Evolutionary conservation across 2,113 vertebrate genomes (phyloP).

Genomic region (Chionis minor): DNA sequence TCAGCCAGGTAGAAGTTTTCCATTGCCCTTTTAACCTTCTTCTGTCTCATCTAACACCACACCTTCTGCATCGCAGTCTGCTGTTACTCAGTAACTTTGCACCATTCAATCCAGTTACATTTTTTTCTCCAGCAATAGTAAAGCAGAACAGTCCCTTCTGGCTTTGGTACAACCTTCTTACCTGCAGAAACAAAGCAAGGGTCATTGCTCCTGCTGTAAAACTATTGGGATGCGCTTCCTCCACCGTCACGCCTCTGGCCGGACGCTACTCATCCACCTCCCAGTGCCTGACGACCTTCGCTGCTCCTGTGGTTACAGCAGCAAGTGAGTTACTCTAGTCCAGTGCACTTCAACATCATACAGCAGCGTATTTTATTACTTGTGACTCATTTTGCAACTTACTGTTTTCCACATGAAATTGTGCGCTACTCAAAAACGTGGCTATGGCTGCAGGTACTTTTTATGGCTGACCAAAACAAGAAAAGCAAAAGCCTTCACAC

Average conservation of each 20-base stretch:
- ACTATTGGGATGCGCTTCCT: not conserved
- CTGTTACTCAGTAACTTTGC: not conserved
- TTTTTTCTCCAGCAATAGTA: not conserved
- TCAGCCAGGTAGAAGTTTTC: not conserved
- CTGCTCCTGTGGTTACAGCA: not conserved
- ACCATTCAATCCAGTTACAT: not conserved
- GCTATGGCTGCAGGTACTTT: not conserved
- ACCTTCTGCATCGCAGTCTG: not conserved
- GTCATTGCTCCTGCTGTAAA: not conserved
- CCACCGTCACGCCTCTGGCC: not conserved
- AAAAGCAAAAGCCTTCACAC: not conserved
- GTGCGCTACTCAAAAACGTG: not conserved
- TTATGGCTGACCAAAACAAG: not conserved
- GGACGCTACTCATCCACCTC: not conserved
- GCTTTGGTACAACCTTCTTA: not conserved
- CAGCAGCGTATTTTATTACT: not conserved
- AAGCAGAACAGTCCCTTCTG: not conserved
- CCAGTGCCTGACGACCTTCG: not conserved
- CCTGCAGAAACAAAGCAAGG: slow-evolving; percentile 7
- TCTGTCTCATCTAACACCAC: not conserved
- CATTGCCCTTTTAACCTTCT: not conserved
- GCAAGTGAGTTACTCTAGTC: not conserved
- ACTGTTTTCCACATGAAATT: not conserved
- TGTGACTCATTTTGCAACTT: not conserved
- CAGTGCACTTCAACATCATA: not conserved